A percentile compares a stretch with the other conserved stretches of the same genome.
These are phyloP conservation scores for Ricordea florida DNA, from an alignment of 92 coral and sea anemone genomes.

Conservation along the genomic window DNA sequence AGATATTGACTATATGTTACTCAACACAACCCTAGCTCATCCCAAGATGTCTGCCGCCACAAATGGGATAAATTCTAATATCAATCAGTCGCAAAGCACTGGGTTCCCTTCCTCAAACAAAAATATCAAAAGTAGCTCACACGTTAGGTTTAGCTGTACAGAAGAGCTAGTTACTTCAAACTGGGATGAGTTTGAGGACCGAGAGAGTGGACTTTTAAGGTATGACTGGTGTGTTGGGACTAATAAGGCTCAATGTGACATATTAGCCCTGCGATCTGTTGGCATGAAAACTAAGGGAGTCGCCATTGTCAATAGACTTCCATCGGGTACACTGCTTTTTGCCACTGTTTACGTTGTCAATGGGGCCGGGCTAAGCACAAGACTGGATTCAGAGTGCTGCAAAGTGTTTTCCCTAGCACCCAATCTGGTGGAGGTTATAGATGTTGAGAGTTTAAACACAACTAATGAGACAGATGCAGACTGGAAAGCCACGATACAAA, in stretches of 20 bases:
- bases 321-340: conserved; percentile 69
- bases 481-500: conserved; percentile 80
- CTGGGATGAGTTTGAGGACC: conserved; percentile 92
- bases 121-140: neutral
- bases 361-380: conserved; percentile 67
- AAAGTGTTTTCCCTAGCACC: conserved; percentile 66
- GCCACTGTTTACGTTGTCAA: conserved; percentile 77
- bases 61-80: neutral
- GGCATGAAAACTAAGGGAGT: conserved; percentile 41
- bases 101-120: neutral
- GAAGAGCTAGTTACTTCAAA: conserved; percentile 67
- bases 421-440: conserved; percentile 61
- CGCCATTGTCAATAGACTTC: conserved; percentile 45
- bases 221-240: conserved; percentile 94
- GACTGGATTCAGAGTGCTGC: conserved; percentile 50
- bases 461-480: conserved; percentile 73
- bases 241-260: conserved; percentile 65
- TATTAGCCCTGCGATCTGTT: conserved; percentile 45
- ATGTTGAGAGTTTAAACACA: conserved; percentile 32
- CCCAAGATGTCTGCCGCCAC: neutral
- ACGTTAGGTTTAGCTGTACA: conserved; percentile 59
- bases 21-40: conserved; percentile 30
- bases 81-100: neutral
- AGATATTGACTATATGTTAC: conserved; percentile 13
- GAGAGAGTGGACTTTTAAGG: conserved; percentile 60